Evolutionary conservation across 2,888 invertebrate genomes (phyloP).

Genomic region (Eupithecia dodoneata): DNA sequence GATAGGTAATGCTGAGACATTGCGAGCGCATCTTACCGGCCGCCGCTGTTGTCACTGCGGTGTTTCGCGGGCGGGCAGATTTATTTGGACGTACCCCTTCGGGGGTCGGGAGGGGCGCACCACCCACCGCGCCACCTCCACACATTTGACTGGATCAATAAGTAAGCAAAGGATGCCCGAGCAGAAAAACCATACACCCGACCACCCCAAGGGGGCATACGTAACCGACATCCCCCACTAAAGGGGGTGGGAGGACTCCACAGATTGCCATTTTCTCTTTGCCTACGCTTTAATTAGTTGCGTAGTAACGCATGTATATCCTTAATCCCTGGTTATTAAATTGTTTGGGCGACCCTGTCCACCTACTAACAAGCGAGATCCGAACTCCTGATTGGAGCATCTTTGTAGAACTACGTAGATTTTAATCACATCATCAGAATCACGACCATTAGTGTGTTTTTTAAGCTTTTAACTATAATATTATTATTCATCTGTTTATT

Average conservation of each 20-base stretch:
- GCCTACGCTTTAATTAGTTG: conserved; percentile 85
- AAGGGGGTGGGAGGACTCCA: conserved; percentile 81
- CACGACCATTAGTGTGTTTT: neutral
- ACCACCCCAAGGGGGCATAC: conserved; percentile 84
- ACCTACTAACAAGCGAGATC: conserved; percentile 13
- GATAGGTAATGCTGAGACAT: conserved; percentile 66
- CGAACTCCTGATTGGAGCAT: neutral
- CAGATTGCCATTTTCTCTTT: conserved; percentile 85
- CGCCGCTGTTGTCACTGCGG: conserved; percentile 83
- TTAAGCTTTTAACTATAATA: neutral
- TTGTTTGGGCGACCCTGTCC: conserved; percentile 51
- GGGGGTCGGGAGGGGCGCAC: conserved; percentile 74
- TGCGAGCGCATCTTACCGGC: conserved; percentile 81
- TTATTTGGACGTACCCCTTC: conserved; percentile 84
- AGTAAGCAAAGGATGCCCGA: conserved; percentile 86
- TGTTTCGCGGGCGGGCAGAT: conserved; percentile 85
- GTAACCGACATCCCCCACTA: conserved; percentile 85
- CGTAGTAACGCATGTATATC: conserved; percentile 83
- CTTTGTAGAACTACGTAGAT: neutral
- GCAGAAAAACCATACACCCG: conserved; percentile 85
- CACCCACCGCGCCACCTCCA: conserved; percentile 83
- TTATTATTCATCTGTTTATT: neutral
- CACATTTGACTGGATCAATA: conserved; percentile 86
- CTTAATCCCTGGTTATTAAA: conserved; percentile 80
- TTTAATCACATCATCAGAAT: neutral